Evolutionary conservation across 2,797 vertebrate species (phyloP), one percentile per base, ranked within the genome.

Genomic region (Rhinichthys osculus): DNA sequence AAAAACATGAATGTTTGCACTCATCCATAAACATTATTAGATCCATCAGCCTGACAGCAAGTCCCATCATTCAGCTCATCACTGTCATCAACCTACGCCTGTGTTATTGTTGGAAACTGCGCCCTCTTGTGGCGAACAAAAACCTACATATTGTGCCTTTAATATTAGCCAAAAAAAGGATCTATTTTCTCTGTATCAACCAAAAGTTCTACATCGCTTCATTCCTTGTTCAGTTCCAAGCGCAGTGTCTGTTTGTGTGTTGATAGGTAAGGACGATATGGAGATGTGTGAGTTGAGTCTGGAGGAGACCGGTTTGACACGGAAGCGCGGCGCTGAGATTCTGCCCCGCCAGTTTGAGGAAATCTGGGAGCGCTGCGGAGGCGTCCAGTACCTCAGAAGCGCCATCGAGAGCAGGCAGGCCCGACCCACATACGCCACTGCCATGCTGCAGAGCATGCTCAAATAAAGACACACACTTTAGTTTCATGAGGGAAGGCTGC

Each of bases 251-350:
- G 50, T 82, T 8, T 85, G 59, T 90, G 79, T 86, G 57, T 80
- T 67, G 5, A 0, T 93, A 99, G 98, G 98, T 14, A 99, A 99
- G 89, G 98, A 99, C 76, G 98, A 99, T 88, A 97, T 99, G 96
- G 98, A 99, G 94, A 99, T 99, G 98, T 99, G 98, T 1, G 98
- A 99, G 96, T 94, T 99, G 88, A 98, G 96, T 81, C 97, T 99
- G 69, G 97, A 99, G 89, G 98, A 99, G 94, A 99, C 98, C 8
- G 98, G 98, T 17, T 95, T 99, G 89, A 97, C 98, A 16, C 94
- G 98, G 66, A 99, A 99, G 92, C 93, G 97, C 0, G 98, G 98
- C 0, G 98, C 98, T 0, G 98, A 99, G 93, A 98, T 99, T 90
- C 94, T 99, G 33, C 94, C 97, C 0, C 94, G 97, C 11, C 98